Evolutionary conservation across 2,888 invertebrate species (phyloP), one percentile per base, ranked within the genome.

Genomic region (Poecilobothrus nobilitatus): DNA sequence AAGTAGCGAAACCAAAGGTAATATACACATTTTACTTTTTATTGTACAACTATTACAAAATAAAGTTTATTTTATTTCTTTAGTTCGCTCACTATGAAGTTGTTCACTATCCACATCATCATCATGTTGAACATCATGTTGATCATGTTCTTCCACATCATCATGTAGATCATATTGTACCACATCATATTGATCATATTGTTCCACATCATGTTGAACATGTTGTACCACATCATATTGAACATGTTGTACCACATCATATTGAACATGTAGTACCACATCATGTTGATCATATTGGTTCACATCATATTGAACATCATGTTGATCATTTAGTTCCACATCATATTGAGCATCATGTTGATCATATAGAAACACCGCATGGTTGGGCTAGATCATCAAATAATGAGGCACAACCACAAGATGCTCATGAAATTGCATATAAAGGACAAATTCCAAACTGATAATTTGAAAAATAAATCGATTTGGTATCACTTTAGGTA

Each of bases 1-100:
- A 92, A 82, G 87, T 93, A 78, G 90, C 92, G 74, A 92, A 92
- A 78, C 93, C 93, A 69, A 93, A 93, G 83, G 89, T 84, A 74
- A 75, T 66, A 64, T 22, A 27, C 5, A 34, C 22, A 63, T 63
- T 41, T 12, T n/a, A n/a, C n/a, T n/a, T n/a, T n/a, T n/a, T 15
- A 15, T 63, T n/a, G 20, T 7, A 63, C 44, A 68, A 15, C 5
- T 65, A 27, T 10, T 4, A n/a, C n/a, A n/a, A 27, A 27, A 27
- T 33, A 22, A n/a, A n/a, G n/a, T n/a, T n/a, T 62, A 15, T 63
- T 20, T 27, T 37, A 22, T 71, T 71, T 75, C 73, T 69, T n/a
- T 67, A 83, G 84, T 83, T 90, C 75, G 88, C 92, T 73, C 92
- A 92, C 82, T 93, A 93, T 78, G 93, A 94, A 84, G 91, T 93